A percentile compares a stretch with the other conserved stretches of the same genome.
phyloP scores from a whole-genome alignment of 2,797 vertebrate species.

The Syngnathus rostellatus region DNA sequence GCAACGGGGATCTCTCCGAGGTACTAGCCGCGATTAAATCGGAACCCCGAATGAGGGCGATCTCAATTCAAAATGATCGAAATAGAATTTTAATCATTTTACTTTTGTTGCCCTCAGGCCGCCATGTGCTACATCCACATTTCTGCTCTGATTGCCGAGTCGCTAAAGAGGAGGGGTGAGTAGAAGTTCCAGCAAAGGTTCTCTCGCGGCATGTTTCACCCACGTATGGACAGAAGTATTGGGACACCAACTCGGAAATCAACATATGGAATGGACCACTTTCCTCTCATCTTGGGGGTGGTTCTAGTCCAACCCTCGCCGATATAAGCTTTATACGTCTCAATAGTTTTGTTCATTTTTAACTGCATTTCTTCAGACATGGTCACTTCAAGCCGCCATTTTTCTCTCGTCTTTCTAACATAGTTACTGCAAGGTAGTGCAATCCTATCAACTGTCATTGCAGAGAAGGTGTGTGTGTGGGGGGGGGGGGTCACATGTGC shows the following conservation, averaged over 20 bases:
- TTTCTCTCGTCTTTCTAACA: conserved; percentile 26
- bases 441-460: conserved; percentile 1
- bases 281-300: not conserved
- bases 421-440: conserved; percentile 7
- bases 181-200: not conserved
- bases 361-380: conserved; percentile 17
- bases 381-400: conserved; percentile 7
- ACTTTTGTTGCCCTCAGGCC: conserved; percentile 64
- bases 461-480: not conserved
- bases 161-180: conserved; percentile 94
- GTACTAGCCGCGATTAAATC: conserved; percentile 42
- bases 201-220: conserved; percentile 18
- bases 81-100: not conserved
- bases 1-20: conserved; percentile 96
- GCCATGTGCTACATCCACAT: conserved; percentile 99
- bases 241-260: not conserved
- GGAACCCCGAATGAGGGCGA: too few species aligned
- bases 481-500: conserved; percentile 9
- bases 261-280: not conserved
- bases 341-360: conserved; percentile 2
- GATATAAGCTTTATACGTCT: not conserved
- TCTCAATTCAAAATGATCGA: not conserved
- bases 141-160: conserved; percentile 93
- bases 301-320: not conserved
- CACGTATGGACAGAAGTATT: not conserved